These are phyloP conservation scores for Nilaparvata lugens DNA, from an alignment of 1,140 invertebrate genomes.

Conservation along the genomic window DNA sequence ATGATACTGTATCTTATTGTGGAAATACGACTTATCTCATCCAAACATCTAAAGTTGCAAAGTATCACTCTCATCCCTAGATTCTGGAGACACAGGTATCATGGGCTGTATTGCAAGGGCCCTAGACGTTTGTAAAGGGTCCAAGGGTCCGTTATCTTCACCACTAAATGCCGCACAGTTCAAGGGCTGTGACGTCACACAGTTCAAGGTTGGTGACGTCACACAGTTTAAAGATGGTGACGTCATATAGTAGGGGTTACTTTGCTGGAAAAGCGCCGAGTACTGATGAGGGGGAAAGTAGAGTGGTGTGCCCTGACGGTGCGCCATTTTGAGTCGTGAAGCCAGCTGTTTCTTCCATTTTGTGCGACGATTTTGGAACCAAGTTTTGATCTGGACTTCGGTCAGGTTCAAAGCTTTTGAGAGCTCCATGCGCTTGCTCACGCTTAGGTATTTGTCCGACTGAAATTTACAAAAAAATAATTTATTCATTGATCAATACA, in stretches of 20 bases:
- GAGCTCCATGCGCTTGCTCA: slow-evolving; percentile 87
- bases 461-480: slow-evolving; percentile 29
- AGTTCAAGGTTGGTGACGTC: no score
- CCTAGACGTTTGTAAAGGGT: no score
- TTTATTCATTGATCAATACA: neutral
- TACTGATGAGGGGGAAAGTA: slow-evolving; percentile 6
- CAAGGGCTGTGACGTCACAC: neutral
- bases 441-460: slow-evolving; percentile 90
- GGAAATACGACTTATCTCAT: no score
- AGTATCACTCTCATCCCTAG: no score
- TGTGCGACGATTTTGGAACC: slow-evolving; percentile 91
- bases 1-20: no score
- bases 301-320: slow-evolving; percentile 52
- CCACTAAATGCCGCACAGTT: neutral
- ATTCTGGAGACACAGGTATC: no score
- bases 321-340: slow-evolving; percentile 75
- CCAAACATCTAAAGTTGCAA: no score
- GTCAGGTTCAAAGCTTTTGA: slow-evolving; percentile 80
- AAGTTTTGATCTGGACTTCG: slow-evolving; percentile 95
- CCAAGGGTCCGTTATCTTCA: no score
- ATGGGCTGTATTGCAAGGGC: no score
- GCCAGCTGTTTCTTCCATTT: slow-evolving; percentile 96
- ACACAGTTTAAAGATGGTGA: neutral
- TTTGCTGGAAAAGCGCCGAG: slow-evolving; percentile 7
- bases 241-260: slow-evolving; percentile 6